Evolutionary conservation across 2,797 vertebrate genomes (phyloP), one percentile per base, ranked within the genome.

Genomic region (Diplodus puntazzo): DNA sequence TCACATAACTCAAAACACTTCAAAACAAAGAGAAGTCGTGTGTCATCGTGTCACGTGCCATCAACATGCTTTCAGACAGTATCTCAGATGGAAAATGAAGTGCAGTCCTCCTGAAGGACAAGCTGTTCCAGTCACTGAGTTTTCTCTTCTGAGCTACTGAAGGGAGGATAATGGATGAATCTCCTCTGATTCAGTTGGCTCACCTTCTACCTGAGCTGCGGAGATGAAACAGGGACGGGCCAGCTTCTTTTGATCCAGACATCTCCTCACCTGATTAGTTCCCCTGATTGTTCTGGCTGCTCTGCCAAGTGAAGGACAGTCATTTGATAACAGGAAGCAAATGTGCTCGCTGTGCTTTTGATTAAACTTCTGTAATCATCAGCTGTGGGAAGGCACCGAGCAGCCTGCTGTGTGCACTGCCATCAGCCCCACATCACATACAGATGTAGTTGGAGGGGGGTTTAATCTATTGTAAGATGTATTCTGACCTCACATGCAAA

Each of bases 231-330:
- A 39, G 61, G 58, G 71, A 63, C 72, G 5, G 43, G 70, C 73
- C 68, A 60, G 74, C 76, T 30, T 10, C 20, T 73, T 88, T 74
- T 73, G 75, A 90, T 87, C 77, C 77, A 59, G 64, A 80, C 57
- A 52, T 77, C 78, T 78, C 68, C 79, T 84, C 87, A 86, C 82
- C 77, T 89, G 84, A 93, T 90, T 91, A 87, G 71, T 27, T 85
- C 62, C 67, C 64, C 52, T 90, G 90, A 89, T 87, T 91, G 87
- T 83, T 75, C 73, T 55, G 63, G 54, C 54, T 34, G 73, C 59
- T 45, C 39, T 58, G 64, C 53, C 82, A 49, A 43, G 12, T 46
- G 50, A 79, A 54, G 50, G 49, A 13, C 0, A 9, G 45, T 55
- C 10, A 77, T 73, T 72, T 52, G 30, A 75, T 61, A 70, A 77